phyloP scores from a whole-genome alignment of 35 echinoderm and acorn worm genomes.

The Ophioderma brevispina region DNA sequence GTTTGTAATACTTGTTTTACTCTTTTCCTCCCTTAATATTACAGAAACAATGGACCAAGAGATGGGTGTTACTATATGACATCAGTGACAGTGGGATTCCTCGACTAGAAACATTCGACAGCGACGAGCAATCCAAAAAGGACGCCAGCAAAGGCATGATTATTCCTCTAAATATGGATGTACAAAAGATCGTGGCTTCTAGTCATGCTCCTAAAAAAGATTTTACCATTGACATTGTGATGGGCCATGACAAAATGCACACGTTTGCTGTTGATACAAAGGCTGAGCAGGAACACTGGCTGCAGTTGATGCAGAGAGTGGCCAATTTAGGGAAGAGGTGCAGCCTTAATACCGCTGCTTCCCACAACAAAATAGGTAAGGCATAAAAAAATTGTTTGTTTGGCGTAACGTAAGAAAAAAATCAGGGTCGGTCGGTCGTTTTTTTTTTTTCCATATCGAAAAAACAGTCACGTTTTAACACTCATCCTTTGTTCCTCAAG shows the following conservation, averaged over 20 bases:
- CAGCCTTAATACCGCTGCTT: not conserved
- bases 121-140: slow-evolving; percentile 19
- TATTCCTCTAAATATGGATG: not conserved
- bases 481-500: too few relatives aligned
- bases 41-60: slow-evolving; percentile 32
- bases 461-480: too few relatives aligned
- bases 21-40: too few relatives aligned
- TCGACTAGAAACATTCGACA: slow-evolving; percentile 33
- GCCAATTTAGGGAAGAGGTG: not conserved
- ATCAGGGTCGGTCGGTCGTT: too few relatives aligned
- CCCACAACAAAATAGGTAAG: not conserved
- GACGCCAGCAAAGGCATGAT: not conserved
- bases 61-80: slow-evolving; percentile 21
- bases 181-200: not conserved
- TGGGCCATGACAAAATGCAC: slow-evolving; percentile 6
- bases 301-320: not conserved
- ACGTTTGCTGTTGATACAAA: slow-evolving; percentile 18
- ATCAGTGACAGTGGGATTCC: not conserved
- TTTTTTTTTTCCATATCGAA: too few relatives aligned
- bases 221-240: slow-evolving; percentile 5
- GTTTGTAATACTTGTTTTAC: too few relatives aligned
- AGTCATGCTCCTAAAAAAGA: not conserved
- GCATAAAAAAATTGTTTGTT: not conserved
- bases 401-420: too few relatives aligned
- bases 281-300: not conserved